These are phyloP conservation scores for Bilobella aurantiaca DNA, from an alignment of 1,140 invertebrate genomes.

Conservation along the genomic window DNA sequence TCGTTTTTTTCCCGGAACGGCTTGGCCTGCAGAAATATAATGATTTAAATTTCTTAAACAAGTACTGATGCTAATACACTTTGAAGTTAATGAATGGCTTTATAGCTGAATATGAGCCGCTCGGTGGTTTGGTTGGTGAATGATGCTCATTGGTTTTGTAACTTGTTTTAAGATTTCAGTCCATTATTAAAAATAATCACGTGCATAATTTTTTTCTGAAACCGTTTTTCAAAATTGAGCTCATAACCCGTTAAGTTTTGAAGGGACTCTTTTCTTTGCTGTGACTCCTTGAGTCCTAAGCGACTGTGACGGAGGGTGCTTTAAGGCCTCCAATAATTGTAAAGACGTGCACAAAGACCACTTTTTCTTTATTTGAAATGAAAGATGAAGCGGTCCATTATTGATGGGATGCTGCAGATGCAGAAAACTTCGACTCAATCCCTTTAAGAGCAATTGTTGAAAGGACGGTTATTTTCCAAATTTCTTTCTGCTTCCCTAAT, in stretches of 20 bases:
- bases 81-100: too few species aligned
- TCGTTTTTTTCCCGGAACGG: too few species aligned
- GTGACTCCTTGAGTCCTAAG: neutral
- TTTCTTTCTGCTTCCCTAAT: neutral
- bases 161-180: neutral
- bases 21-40: too few species aligned
- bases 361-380: too few species aligned
- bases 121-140: too few species aligned
- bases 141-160: neutral
- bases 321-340: neutral
- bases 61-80: too few species aligned
- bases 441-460: neutral
- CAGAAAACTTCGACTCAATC: too few species aligned
- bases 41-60: too few species aligned
- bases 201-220: neutral
- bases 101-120: too few species aligned
- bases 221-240: neutral
- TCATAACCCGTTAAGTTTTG: neutral
- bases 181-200: neutral
- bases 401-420: neutral
- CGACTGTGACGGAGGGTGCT: slow-evolving; percentile 4
- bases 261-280: neutral
- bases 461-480: neutral
- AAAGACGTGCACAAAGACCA: neutral
- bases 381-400: neutral